Evolutionary conservation across 2,888 invertebrate species (phyloP).

Genomic region (Cataglyphis altisquamis): DNA sequence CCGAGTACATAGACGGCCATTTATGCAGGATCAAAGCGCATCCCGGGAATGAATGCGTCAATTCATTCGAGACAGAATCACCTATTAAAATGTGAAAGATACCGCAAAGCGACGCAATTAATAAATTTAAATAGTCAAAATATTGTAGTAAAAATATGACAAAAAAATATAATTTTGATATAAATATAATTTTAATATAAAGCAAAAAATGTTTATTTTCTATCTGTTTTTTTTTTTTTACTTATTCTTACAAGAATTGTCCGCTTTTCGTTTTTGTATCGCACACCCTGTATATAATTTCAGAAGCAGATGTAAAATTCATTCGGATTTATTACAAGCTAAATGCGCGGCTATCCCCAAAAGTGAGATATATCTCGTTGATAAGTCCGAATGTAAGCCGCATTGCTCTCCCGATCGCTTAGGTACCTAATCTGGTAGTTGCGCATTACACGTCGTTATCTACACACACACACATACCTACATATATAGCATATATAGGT

Average conservation of each 20-base stretch:
- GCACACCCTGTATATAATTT: not conserved
- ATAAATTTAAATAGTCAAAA: not conserved
- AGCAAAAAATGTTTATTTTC: not conserved
- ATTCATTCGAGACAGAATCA: not conserved
- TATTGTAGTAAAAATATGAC: not conserved
- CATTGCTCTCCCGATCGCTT: not conserved
- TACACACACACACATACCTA: not conserved
- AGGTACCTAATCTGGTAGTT: conserved; percentile 4
- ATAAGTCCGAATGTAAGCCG: not conserved
- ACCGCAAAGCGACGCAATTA: not conserved
- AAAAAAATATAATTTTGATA: too few species aligned
- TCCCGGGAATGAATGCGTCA: conserved; percentile 15
- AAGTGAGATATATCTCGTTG: not conserved
- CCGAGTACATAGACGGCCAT: not conserved
- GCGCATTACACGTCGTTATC: conserved; percentile 18
- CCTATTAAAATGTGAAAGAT: conserved; percentile 1
- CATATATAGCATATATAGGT: not conserved
- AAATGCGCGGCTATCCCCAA: not conserved
- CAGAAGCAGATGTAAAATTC: not conserved
- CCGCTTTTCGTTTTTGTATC: not conserved
- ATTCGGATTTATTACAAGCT: not conserved
- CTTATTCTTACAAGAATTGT: not conserved
- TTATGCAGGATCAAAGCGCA: not conserved
- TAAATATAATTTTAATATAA: too few species aligned
- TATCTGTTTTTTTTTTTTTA: not conserved